A percentile compares a stretch with the other conserved stretches of the same genome.
These are phyloP conservation scores for Melipona beecheii DNA, from an alignment of 2,888 invertebrate genomes.

Conservation along the genomic window DNA sequence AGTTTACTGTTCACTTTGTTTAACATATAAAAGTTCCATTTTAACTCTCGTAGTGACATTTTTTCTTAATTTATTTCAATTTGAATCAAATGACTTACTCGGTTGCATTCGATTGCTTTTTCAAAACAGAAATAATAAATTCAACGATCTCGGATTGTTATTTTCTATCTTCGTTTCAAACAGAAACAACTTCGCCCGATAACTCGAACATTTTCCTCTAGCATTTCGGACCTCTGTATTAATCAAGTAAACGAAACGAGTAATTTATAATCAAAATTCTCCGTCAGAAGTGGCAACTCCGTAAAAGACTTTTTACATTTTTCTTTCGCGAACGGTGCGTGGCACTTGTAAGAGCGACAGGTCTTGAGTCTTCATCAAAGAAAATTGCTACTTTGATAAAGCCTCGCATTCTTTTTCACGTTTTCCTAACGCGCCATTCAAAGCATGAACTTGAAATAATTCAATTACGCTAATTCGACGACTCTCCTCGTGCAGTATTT, in stretches of 20 bases:
- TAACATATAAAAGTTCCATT: too few species aligned
- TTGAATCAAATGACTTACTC: too few species aligned
- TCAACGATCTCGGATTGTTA: too few species aligned
- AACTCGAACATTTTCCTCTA: not conserved
- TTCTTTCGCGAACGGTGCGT: not conserved
- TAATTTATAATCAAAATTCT: not conserved
- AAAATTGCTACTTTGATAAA: constrained; percentile 35
- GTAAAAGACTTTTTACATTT: not conserved
- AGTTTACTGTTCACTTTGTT: too few species aligned
- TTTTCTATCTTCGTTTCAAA: too few species aligned
- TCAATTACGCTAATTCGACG: constrained; percentile 59
- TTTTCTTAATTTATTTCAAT: too few species aligned
- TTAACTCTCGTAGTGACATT: too few species aligned
- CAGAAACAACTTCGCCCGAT: too few species aligned
- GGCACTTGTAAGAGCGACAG: not conserved
- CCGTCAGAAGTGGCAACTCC: not conserved
- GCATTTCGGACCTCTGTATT: not conserved
- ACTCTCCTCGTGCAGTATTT: constrained; percentile 24
- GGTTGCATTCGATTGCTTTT: too few species aligned
- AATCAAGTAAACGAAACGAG: not conserved
- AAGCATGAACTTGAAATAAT: constrained; percentile 31
- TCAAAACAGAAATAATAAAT: too few species aligned
- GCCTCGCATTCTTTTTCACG: constrained; percentile 3
- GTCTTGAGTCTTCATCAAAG: constrained; percentile 3
- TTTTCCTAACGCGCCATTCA: constrained; percentile 37